Base-by-base conservation (phyloP, 2,797 vertebrate species). In the Paguma larvata region DNA sequence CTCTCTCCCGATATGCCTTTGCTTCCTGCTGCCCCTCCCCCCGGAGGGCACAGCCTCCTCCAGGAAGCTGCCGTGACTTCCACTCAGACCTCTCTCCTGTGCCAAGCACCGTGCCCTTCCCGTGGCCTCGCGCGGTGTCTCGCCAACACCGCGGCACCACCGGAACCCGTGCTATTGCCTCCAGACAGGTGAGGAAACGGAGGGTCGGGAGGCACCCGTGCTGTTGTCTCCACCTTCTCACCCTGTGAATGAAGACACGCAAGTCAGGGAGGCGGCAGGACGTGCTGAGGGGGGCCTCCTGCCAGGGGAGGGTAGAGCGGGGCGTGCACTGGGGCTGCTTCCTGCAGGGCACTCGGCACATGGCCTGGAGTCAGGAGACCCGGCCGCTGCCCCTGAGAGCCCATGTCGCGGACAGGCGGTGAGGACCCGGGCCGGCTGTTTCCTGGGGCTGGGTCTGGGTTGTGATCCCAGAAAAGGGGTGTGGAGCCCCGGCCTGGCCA, bases 141-240 rank as follows among this genome's bases (percentile, higher is more conserved):
- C 34, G 27, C 78, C 10, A 6, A 15, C 41, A 6, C 67, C 8
- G 0, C 2, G 14, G 53, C 68, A 41, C 5, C 6, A 9, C 41
- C 1, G 34, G 25, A 6, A 21, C 48, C 44, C 2, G 8, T 4
- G 13, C 44, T 6, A 0, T 32, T 18, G n/a, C 7, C 15, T 65
- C 38, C 44, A 6, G 25, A 19, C 84, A 21, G 56, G 51, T 4
- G 78, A 70, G n/a, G 53, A 73, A 2, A 6, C 2, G 0, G 68
- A 70, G 41, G 83, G 46, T 25, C 41, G 63, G 90, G 65, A 34
- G 27, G 48, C 6, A 1, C 38, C 78, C 32, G 9, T 19, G 32
- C 53, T 15, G 0, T 4, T 8, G 32, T 13, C 3, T 44, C 34
- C 25, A 3, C 10, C 38, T 85, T 12, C 3, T 3, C 0, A 10